Conservation (phyloP, 2,797 vertebrate species). For the Tachyglossus aculeatus region DNA sequence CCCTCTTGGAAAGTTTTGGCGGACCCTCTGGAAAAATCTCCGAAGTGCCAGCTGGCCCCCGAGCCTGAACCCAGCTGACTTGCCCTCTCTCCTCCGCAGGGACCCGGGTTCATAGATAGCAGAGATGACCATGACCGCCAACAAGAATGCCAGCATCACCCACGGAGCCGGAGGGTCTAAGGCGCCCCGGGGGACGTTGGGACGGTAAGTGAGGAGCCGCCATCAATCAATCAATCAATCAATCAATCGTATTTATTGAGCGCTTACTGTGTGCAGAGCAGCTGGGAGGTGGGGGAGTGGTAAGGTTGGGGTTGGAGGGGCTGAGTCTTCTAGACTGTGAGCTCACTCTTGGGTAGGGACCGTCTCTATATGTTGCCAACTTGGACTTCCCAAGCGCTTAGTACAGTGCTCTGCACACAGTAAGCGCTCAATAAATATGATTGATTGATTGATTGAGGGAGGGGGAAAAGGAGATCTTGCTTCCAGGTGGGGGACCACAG, state of each 20-base stretch:
- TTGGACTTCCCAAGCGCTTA: no score
- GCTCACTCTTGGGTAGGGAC: no score
- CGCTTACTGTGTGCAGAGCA: no score
- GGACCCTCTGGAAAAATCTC: constrained; percentile 27
- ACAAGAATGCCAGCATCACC: constrained; percentile 91
- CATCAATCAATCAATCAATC: no score
- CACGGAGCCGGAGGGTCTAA: constrained; percentile 89
- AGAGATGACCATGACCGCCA: constrained; percentile 95
- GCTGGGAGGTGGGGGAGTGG: no score
- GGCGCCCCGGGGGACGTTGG: constrained; percentile 82
- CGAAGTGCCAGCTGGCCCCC: constrained; percentile 6
- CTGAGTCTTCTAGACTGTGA: neutral
- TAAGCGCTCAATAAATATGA: no score
- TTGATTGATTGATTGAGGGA: no score
- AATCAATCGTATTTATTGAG: no score
- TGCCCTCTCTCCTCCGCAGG: constrained; percentile 69
- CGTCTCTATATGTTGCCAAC: no score
- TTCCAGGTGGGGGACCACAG: no score
- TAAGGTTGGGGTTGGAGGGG: neutral
- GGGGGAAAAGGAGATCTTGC: no score
- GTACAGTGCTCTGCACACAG: no score
- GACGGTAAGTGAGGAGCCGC: constrained; percentile 82
- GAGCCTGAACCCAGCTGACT: constrained; percentile 39
- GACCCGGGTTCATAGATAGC: constrained; percentile 78
- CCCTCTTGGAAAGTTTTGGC: constrained; percentile 10